Evolutionary conservation across 2,113 vertebrate species (phyloP), one percentile per base, ranked within the genome.

Genomic region (Hyperoodon ampullatus): DNA sequence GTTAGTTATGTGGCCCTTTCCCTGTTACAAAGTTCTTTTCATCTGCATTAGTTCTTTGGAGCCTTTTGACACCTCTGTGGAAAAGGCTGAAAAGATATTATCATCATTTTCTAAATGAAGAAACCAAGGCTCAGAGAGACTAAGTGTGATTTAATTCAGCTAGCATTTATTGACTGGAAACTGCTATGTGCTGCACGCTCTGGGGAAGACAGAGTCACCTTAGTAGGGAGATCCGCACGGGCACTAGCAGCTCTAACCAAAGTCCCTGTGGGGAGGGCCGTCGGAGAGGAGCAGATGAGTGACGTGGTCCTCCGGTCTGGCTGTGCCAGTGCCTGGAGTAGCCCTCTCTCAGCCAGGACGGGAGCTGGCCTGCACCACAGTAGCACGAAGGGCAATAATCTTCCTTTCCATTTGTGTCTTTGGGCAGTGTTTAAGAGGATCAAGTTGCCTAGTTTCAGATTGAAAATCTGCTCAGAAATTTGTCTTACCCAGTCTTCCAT

Each of bases 241-340:
- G 26, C 23, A 2, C 21, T 2, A 0, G 21, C 9, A 15, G 28
- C 8, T 5, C 33, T 11, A 6, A 6, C n/a, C 7, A 5, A 18
- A 18, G 53, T 18, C 7, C 2, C 0, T 9, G 28, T 28, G 9
- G 15, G 61, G 44, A 42, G 60, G 47, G 35, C 71, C 1, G 8
- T 15, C 6, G 3, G n/a, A 39, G 18, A 18, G n/a, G 85, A 70
- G 60, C 63, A 3, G n/a, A 8, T 28, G 44, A 12, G 6, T 8
- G 5, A 35, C 6, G 15, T 11, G 16, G 5, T 42, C 50, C 44
- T 63, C 3, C 15, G 53, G 53, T 18, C 53, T 53, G 53, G 53
- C 53, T 8, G 53, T 30, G 50, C 50, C 63, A 18, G n/a, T 21
- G 44, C 58, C n/a, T 13, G 82, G 15, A 63, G 35, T 44, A 63